Base-by-base conservation (phyloP, 1,140 invertebrate species). In the Paramacrobiotus metropolitanus region DNA sequence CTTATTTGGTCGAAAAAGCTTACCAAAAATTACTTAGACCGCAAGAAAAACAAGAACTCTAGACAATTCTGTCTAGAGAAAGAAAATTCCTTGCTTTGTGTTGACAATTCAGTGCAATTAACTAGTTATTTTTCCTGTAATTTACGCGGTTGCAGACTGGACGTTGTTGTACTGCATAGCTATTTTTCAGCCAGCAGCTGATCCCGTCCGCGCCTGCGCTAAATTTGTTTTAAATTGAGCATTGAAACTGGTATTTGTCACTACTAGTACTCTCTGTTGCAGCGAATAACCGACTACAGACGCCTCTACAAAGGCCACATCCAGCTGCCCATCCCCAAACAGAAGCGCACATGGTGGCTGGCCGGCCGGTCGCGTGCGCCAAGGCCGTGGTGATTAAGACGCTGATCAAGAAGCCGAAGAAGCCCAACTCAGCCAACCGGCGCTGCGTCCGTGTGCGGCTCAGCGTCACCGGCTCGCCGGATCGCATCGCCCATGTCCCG, bases 401-500 rank as follows among this genome's bases (percentile, higher is more conserved):
- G 0, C 62, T 94, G 1, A 87, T 93, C 48, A 91, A 86, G 69
- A 94, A 97, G 70, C 95, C 94, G 0, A 98, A 94, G 72, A 99
- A 99, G 70, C 94, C 94, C 0, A 98, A 99, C 76, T 97, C 92
- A 0, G 95, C 93, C 0, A 98, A 98, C 76, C 78, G 94, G 66
- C 96, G 97, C 73, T 98, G 92, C 74, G 92, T 91, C 0, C 70
- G 93, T 59, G 84, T 97, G 0, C 77, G 84, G 31, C 73, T 98
- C 2, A 83, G 81, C 2, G 75, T 68, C 55, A 92, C 87, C 76
- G 91, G 93, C 77, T 91, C 93, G 77, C 76, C 73, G 62, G 81
- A 82, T 68, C 71, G 72, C 34, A 80, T 83, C 1, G 88, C 91
- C 0, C 95, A 94, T 74, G 79, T 99, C 44, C 94, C 94, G n/a